A percentile compares a stretch with the other conserved stretches of the same genome.
Evolutionary conservation across 2,797 vertebrate species (phyloP).

Genomic region (Poeciliopsis infans): DNA sequence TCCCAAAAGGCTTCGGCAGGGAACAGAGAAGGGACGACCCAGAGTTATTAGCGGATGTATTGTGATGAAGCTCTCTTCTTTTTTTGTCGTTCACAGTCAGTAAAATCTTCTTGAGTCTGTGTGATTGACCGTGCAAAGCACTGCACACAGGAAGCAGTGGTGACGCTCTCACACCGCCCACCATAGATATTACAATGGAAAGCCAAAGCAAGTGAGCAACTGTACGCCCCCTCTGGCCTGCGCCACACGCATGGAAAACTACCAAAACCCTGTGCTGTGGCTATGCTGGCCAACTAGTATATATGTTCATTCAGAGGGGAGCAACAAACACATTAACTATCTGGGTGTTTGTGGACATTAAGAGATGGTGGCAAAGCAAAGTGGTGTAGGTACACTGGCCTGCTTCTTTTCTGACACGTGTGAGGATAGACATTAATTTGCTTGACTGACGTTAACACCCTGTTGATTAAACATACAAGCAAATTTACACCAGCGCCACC

Average conservation of each 20-base stretch:
- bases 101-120: conserved; percentile 44
- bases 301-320: conserved; percentile 33
- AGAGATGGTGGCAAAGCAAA: conserved; percentile 77
- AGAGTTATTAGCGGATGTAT: conserved; percentile 54
- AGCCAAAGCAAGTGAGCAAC: conserved; percentile 38
- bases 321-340: conserved; percentile 44
- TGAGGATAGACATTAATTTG: conserved; percentile 73
- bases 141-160: conserved; percentile 62
- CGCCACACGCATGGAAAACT: conserved; percentile 64
- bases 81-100: conserved; percentile 46
- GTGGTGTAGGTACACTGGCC: conserved; percentile 52
- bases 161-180: conserved; percentile 69
- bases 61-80: conserved; percentile 47
- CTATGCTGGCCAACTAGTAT: conserved; percentile 35
- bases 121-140: conserved; percentile 26
- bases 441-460: conserved; percentile 72
- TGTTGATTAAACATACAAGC: conserved; percentile 77
- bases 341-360: conserved; percentile 76
- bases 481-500: conserved; percentile 28
- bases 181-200: conserved; percentile 54
- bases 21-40: conserved; percentile 29
- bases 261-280: conserved; percentile 37
- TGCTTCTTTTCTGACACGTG: conserved; percentile 58
- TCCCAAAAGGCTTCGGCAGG: conserved; percentile 40
- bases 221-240: conserved; percentile 29